A percentile compares a stretch with the other conserved stretches of the same genome.
Conservation (phyloP, 2,113 vertebrate species). For the Thamnaconus septentrionalis region DNA sequence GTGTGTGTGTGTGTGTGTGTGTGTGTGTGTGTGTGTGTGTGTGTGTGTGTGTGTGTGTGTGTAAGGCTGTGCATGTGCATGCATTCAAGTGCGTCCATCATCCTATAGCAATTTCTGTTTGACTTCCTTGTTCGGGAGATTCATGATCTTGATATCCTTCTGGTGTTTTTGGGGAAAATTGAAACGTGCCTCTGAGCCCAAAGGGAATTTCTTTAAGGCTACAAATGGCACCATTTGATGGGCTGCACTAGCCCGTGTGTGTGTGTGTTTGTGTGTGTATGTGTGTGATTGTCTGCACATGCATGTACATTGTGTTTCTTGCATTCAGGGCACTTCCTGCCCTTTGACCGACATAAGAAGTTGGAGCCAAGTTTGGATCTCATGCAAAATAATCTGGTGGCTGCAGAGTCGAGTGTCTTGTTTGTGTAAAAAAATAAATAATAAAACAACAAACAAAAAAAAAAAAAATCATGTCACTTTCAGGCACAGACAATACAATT, state of each 20-base stretch:
- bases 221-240: constrained; percentile 56
- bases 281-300: not conserved
- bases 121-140: constrained; percentile 68
- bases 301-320: not conserved
- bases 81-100: constrained; percentile 53
- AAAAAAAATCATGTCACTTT: not conserved
- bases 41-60: not conserved
- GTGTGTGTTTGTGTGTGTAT: constrained; percentile 19
- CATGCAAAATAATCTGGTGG: not conserved
- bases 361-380: constrained; percentile 5
- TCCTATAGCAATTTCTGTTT: constrained; percentile 58
- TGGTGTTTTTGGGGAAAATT: constrained; percentile 67
- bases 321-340: constrained; percentile 19
- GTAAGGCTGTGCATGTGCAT: not conserved
- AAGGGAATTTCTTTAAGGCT: constrained; percentile 55
- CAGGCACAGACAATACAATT: not conserved
- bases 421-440: not conserved
- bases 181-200: constrained; percentile 64
- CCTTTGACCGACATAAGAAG: constrained; percentile 8
- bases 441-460: not conserved
- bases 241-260: not conserved
- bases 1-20: constrained; percentile 3
- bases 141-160: constrained; percentile 69
- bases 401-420: no score
- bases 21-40: not conserved